phyloP scores from a whole-genome alignment of 1,140 invertebrate genomes.

The Doryteuthis pealeii region DNA sequence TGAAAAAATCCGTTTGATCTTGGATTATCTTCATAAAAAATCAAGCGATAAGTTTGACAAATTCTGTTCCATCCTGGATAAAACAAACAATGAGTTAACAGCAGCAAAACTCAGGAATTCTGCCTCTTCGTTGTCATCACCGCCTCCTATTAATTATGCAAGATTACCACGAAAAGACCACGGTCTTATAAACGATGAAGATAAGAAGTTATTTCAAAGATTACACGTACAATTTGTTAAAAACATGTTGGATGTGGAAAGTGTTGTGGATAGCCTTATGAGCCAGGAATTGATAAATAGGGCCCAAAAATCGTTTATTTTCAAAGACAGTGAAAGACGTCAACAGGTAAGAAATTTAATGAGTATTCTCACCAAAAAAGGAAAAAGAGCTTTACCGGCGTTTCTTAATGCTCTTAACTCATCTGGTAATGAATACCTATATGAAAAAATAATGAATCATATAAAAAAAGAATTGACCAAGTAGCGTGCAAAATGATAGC shows the following conservation, averaged over 20 bases:
- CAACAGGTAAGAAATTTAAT: neutral
- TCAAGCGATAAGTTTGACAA: neutral
- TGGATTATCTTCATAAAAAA: neutral
- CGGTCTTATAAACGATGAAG: neutral
- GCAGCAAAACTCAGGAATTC: neutral
- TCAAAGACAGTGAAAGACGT: neutral
- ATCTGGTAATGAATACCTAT: neutral
- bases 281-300: neutral
- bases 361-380: neutral
- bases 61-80: neutral
- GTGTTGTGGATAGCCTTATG: neutral
- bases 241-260: neutral
- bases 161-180: too few species aligned
- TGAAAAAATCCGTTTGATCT: neutral
- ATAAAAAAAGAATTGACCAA: too few species aligned
- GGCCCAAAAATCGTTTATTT: neutral
- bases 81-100: neutral
- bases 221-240: neutral
- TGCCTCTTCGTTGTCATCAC: too few species aligned
- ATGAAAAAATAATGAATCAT: neutral
- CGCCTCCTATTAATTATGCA: too few species aligned
- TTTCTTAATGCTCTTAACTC: neutral
- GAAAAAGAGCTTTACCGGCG: neutral
- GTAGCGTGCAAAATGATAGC: too few species aligned
- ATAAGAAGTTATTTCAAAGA: neutral